Evolutionary conservation across 1,140 invertebrate genomes (phyloP).

Genomic region (Anadara kagoshimensis): DNA sequence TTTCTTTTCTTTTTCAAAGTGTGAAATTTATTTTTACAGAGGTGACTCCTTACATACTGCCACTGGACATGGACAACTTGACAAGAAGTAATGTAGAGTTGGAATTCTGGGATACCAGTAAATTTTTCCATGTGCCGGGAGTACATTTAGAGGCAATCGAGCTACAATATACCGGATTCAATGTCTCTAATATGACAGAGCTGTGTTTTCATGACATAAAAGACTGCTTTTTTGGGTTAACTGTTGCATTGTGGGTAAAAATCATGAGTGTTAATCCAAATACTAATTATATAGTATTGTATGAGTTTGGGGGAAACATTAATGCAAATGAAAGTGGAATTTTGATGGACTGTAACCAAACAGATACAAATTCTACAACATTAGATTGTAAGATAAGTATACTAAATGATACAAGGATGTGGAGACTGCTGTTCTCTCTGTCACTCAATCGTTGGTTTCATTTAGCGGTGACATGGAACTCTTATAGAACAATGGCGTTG

Average conservation of each 20-base stretch:
- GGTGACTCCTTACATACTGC: background rate
- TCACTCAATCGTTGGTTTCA: conserved; percentile 13
- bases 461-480: conserved; percentile 30
- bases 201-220: conserved; percentile 21
- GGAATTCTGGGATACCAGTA: background rate
- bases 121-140: background rate
- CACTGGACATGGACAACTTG: too few species aligned
- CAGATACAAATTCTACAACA: background rate
- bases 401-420: conserved; percentile 14
- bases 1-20: too few species aligned
- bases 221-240: conserved; percentile 32
- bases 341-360: conserved; percentile 7
- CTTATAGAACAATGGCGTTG: conserved; percentile 8
- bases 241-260: conserved; percentile 21
- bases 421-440: conserved; percentile 12
- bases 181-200: conserved; percentile 2
- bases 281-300: background rate
- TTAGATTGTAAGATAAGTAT: conserved; percentile 8
- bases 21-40: background rate
- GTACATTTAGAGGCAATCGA: conserved; percentile 10
- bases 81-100: too few species aligned
- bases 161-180: conserved; percentile 20
- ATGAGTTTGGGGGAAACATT: conserved; percentile 24
- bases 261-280: background rate
- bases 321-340: conserved; percentile 23